These are phyloP conservation scores for Caenorhabditis wallacei DNA, from an alignment of 2,888 invertebrate genomes.

Conservation along the genomic window DNA sequence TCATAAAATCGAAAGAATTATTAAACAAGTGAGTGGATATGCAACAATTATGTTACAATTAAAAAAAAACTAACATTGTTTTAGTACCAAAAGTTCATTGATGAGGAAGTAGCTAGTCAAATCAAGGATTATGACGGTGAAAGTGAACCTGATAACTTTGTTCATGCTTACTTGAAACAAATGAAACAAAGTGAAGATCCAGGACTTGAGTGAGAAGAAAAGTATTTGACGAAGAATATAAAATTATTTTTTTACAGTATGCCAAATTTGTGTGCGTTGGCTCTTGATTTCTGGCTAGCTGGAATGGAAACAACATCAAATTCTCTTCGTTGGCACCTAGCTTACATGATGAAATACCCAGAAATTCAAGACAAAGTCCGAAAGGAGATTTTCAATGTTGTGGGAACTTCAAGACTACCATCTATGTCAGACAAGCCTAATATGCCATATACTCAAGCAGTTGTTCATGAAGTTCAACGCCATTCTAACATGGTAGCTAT, in stretches of 20 bases:
- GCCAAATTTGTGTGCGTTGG: conserved; percentile 34
- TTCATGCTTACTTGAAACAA: conserved; percentile 64
- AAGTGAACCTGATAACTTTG: conserved; percentile 64
- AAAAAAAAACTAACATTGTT: not conserved
- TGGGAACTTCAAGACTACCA: conserved; percentile 65
- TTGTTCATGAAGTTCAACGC: conserved; percentile 67
- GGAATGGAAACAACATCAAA: conserved; percentile 76
- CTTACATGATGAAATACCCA: conserved; percentile 57
- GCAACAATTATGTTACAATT: not conserved
- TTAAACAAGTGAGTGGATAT: conserved; percentile 29
- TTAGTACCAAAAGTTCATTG: conserved; percentile 33
- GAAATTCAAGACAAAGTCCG: conserved; percentile 65
- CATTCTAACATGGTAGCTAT: conserved; percentile 68
- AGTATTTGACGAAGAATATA: too few species aligned
- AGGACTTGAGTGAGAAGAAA: conserved; percentile 26
- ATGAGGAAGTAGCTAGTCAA: conserved; percentile 25
- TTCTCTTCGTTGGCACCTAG: conserved; percentile 71
- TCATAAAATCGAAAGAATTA: conserved; percentile 39
- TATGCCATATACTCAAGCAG: conserved; percentile 65
- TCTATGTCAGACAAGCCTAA: conserved; percentile 65
- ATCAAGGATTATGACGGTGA: conserved; percentile 41
- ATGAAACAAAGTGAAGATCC: conserved; percentile 33
- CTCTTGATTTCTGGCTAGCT: conserved; percentile 73
- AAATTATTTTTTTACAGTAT: conserved; percentile 13
- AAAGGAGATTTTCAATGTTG: conserved; percentile 57